Conservation (phyloP, 2,797 vertebrate genomes). For the Chromis chromis region DNA sequence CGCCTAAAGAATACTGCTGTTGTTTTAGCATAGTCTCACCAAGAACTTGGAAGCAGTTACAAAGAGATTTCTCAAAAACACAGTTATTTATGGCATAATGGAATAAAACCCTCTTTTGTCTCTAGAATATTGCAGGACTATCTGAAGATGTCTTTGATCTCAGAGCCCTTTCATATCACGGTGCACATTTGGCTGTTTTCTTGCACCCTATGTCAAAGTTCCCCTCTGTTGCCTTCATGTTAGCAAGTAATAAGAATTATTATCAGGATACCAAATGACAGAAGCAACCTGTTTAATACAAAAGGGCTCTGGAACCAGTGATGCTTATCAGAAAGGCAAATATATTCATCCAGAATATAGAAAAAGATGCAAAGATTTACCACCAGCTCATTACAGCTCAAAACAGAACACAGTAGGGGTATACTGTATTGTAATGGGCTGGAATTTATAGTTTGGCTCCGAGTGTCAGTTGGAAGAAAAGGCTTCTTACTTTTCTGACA, state of each 20-base stretch:
- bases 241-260: not conserved
- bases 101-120: slow-evolving; percentile 35
- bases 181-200: slow-evolving; percentile 19
- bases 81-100: slow-evolving; percentile 26
- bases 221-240: not conserved
- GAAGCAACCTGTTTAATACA: slow-evolving; percentile 12
- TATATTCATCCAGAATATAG: slow-evolving; percentile 36
- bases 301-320: slow-evolving; percentile 45
- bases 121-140: slow-evolving; percentile 8
- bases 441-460: slow-evolving; percentile 53
- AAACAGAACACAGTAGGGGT: slow-evolving; percentile 28
- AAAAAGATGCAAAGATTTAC: slow-evolving; percentile 23
- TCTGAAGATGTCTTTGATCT: slow-evolving; percentile 14
- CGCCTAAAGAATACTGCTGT: slow-evolving; percentile 44
- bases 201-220: slow-evolving; percentile 2
- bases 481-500: slow-evolving; percentile 53
- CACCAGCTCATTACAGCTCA: slow-evolving; percentile 34
- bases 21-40: slow-evolving; percentile 43
- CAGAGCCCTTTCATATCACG: slow-evolving; percentile 39
- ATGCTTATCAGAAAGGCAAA: slow-evolving; percentile 39
- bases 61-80: slow-evolving; percentile 33
- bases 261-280: not conserved
- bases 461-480: slow-evolving; percentile 67
- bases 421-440: slow-evolving; percentile 17
- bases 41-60: slow-evolving; percentile 11